Conservation (phyloP, 2,113 vertebrate genomes). For the Erinaceus europaeus region DNA sequence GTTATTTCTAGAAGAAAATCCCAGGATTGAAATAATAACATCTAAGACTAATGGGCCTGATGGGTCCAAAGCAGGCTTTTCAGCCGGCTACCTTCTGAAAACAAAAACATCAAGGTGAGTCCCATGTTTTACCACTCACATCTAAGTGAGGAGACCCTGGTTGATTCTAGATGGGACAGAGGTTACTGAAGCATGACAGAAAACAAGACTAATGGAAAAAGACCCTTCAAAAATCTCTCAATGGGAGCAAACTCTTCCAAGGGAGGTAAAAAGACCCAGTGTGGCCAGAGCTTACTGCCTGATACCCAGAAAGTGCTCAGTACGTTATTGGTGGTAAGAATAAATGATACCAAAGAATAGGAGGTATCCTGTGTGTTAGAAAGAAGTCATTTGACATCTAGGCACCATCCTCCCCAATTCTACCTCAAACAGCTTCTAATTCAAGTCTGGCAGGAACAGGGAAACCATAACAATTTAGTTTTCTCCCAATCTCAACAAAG, state of each 20-base stretch:
- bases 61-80: neutral
- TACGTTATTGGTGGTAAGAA: neutral
- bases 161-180: neutral
- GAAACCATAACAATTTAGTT: neutral
- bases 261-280: too few species aligned
- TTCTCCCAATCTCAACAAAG: neutral
- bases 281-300: too few species aligned
- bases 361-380: neutral
- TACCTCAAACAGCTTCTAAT: neutral
- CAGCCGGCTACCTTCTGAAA: neutral
- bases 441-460: neutral
- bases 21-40: conserved; percentile 13
- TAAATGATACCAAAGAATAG: neutral
- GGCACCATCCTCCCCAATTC: neutral
- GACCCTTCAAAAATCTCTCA: neutral
- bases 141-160: neutral
- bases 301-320: neutral
- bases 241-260: neutral
- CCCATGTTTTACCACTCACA: neutral
- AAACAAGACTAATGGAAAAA: neutral
- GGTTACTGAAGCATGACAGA: neutral
- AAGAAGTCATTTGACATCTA: accelerated
- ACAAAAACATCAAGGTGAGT: neutral
- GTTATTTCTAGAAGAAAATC: conserved; percentile 54
- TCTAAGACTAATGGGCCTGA: neutral